Base-by-base conservation (phyloP, 2,888 invertebrate species). In the Diachrysia chrysitis region DNA sequence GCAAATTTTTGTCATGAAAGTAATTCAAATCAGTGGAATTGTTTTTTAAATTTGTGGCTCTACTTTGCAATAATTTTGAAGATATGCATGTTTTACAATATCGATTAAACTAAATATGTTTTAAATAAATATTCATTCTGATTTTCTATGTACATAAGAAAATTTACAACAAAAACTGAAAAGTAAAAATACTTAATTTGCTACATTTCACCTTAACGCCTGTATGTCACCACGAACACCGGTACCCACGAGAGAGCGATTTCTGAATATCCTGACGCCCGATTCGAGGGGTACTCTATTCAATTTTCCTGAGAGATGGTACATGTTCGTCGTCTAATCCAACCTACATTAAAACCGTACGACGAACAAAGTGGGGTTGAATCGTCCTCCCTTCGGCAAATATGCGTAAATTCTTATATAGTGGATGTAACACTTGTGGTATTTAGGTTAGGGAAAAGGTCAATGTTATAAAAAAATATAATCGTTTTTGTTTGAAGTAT, bases 271-370 rank as follows among this genome's bases (percentile, higher is more conserved):
- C 78, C 75, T 69, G 73, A 71, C 73, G 63, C 71, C 63, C 67
- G 62, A 70, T 69, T 77, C 63, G 32, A 64, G 64, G 69, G 67
- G 66, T 73, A 58, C 67, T 72, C 74, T 71, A 81, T 82, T 84
- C 81, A 86, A 85, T 85, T 82, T 82, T 67, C 76, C 63, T 64
- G 48, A 71, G 69, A 72, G 71, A 72, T 71, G 65, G 70, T 69
- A 55, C 54, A 61, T 69, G 66, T 72, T 69, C 74, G 58, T 65
- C 59, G 58, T 71, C 58, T 69, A 69, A 72, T 76, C 62, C 62
- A 68, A 65, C 71, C 63, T 23, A 63, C 66, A 79, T 78, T 79
- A 76, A 76, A 78, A 73, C 63, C 57, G 60, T 69, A 63, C 48
- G 63, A 59, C 63, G 23, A 55, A 60, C 61, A 70, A 71, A 75